These are phyloP conservation scores for Aethina tumida DNA, from an alignment of 1,140 invertebrate species.

Conservation along the genomic window DNA sequence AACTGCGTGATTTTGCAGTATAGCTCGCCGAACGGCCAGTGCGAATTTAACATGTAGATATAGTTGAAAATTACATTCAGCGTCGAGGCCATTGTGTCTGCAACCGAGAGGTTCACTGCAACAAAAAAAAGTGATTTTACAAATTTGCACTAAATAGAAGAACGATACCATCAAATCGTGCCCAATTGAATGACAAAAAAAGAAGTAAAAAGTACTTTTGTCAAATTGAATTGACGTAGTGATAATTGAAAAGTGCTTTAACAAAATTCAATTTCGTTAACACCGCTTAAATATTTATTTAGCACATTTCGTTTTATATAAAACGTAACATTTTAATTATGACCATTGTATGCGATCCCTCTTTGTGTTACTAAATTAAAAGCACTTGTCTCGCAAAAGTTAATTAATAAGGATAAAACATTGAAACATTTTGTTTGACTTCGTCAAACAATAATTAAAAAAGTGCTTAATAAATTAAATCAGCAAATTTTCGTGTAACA, in stretches of 20 bases:
- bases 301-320: too few relatives aligned
- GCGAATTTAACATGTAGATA: constrained; percentile 79
- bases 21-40: constrained; percentile 88
- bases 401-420: neutral
- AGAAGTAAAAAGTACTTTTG: too few relatives aligned
- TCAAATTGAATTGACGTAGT: too few relatives aligned
- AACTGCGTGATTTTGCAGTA: constrained; percentile 95
- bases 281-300: too few relatives aligned
- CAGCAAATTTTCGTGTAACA: too few relatives aligned
- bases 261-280: too few relatives aligned
- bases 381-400: neutral
- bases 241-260: too few relatives aligned
- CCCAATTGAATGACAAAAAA: too few relatives aligned
- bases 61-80: constrained; percentile 92
- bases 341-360: neutral
- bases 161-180: too few relatives aligned
- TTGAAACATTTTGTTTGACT: neutral
- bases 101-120: constrained; percentile 83
- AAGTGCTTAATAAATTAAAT: too few relatives aligned
- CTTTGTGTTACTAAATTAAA: constrained; percentile 1
- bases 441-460: neutral
- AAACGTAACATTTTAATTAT: neutral
- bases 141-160: too few relatives aligned
- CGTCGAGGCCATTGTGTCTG: constrained; percentile 88
- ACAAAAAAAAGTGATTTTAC: constrained; percentile 28